phyloP scores from a whole-genome alignment of 35 echinoderm and acorn worm species.

The Holothuria glaberrima region DNA sequence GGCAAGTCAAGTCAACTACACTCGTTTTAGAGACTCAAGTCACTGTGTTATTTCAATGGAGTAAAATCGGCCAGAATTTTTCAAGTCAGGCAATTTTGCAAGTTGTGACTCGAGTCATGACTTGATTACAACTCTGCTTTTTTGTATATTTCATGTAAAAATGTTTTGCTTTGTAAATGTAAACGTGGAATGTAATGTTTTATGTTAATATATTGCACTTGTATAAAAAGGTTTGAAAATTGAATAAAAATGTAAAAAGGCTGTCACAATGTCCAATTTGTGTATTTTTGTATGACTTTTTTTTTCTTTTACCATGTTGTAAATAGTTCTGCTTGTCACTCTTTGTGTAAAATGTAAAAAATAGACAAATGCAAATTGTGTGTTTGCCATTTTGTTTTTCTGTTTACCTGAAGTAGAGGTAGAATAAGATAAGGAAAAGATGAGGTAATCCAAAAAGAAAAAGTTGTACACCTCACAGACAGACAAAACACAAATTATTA shows the following conservation, averaged over 20 bases:
- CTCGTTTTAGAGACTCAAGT: too few relatives aligned
- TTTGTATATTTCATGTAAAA: too few relatives aligned
- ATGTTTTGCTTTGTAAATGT: not conserved
- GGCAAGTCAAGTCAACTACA: too few relatives aligned
- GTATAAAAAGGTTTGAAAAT: slow-evolving; percentile 39
- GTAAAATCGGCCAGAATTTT: too few relatives aligned
- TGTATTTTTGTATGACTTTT: slow-evolving; percentile 25
- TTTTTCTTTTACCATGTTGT: slow-evolving; percentile 6
- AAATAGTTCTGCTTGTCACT: slow-evolving; percentile 29
- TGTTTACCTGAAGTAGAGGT: slow-evolving; percentile 9
- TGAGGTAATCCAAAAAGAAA: not conserved
- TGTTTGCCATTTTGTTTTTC: not conserved
- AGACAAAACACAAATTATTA: too few relatives aligned
- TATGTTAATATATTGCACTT: slow-evolving; percentile 44
- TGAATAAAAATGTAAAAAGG: slow-evolving; percentile 39
- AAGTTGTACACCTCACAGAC: too few relatives aligned
- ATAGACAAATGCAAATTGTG: slow-evolving; percentile 25
- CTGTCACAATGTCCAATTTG: slow-evolving; percentile 31
- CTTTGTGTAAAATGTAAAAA: slow-evolving; percentile 48
- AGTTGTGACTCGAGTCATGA: too few relatives aligned
- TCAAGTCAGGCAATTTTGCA: too few relatives aligned
- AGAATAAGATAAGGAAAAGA: slow-evolving; percentile 6
- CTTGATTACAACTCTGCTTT: too few relatives aligned
- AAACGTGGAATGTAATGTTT: slow-evolving; percentile 41
- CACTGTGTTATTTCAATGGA: too few relatives aligned